These are phyloP conservation scores for Lumbricus terrestris DNA, from an alignment of 2,888 invertebrate genomes.

Conservation along the genomic window DNA sequence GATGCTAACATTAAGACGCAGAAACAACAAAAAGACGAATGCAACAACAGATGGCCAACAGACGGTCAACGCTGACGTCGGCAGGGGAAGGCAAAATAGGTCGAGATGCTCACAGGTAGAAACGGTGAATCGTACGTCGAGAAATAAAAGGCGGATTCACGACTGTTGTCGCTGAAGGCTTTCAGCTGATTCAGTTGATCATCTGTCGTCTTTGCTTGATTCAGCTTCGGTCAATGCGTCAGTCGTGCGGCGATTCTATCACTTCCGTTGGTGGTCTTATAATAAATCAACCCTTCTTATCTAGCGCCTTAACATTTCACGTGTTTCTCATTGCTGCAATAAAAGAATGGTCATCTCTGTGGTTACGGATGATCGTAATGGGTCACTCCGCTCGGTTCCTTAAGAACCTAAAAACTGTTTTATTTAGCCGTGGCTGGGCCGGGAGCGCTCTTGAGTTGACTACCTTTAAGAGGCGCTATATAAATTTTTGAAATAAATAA, in stretches of 20 bases:
- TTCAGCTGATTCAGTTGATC: neutral
- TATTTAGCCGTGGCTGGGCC: too few species aligned
- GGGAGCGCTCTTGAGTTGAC: too few species aligned
- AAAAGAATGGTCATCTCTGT: too few species aligned
- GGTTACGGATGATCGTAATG: too few species aligned
- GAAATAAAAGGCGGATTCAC: neutral
- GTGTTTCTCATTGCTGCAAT: too few species aligned
- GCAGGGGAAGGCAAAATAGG: neutral
- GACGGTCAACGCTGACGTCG: neutral
- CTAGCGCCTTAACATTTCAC: neutral
- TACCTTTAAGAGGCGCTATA: too few species aligned
- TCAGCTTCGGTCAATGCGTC: neutral
- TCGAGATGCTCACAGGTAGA: neutral
- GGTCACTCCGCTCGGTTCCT: too few species aligned
- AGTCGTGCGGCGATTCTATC: neutral
- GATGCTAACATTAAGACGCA: neutral
- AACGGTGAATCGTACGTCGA: neutral
- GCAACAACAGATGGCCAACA: neutral
- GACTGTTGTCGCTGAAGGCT: neutral
- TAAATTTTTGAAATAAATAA: too few species aligned
- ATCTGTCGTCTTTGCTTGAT: neutral
- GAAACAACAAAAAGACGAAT: neutral
- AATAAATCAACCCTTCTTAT: neutral
- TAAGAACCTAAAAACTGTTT: too few species aligned
- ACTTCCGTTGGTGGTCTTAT: neutral